Evolutionary conservation across 1,140 invertebrate genomes (phyloP), one percentile per base, ranked within the genome.

Genomic region (Helicoverpa armigera): DNA sequence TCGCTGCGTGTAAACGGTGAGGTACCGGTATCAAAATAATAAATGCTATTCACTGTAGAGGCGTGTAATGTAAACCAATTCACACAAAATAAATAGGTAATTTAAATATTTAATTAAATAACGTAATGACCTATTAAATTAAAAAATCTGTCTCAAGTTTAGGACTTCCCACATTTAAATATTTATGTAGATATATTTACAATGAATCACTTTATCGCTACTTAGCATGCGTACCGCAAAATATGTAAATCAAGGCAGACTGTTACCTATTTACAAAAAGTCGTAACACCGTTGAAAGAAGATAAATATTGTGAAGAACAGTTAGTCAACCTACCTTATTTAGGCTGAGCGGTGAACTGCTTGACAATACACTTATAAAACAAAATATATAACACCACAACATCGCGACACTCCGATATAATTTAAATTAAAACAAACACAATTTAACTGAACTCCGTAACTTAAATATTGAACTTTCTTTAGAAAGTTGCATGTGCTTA

Each of bases 401-500:
- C 86, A 88, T 86, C 81, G 11, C 51, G n/a, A 11, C 11, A 70
- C 18, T 50, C 48, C 53, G 10, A 75, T 75, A 23, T 73, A 11
- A 67, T 48, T 31, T 65, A 51, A 63, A n/a, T 76, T 51, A 23
- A 50, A 69, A 12, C 43, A 51, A 65, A 77, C 58, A 61, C 29
- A n/a, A 77, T 58, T 53, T 61, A 18, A 31, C 23, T 77, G 65
- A 54, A 54, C 12, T 51, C 48, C 16, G 48, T 10, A 63, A 76
- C 43, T 50, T 63, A 50, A 61, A 51, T 63, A 23, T 54, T 11
- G 23, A 48, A 70, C 63, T 58, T 56, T 75, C 69, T 74, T 70
- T 80, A 84, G 79, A 86, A 86, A 85, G 81, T 86, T 77, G 63
- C 86, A 87, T 83, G 85, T 82, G 83, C 31, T 87, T 82, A 75